phyloP scores from a whole-genome alignment of 2,888 invertebrate species.

The Hartigia nigra region DNA sequence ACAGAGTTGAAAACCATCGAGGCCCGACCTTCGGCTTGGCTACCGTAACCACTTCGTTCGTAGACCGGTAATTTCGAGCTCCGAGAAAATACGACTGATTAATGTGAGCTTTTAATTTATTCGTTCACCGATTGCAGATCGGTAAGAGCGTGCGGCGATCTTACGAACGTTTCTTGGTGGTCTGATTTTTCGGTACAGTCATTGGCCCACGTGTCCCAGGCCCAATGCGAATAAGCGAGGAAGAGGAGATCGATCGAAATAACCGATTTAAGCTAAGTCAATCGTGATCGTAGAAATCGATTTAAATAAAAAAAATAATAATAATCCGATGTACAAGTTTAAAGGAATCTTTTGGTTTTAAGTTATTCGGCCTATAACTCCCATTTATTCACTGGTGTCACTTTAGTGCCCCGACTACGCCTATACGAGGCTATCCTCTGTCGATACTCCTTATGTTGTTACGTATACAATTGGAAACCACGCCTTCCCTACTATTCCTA shows the following conservation, averaged over 20 bases:
- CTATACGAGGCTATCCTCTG: neutral
- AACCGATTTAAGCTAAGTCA: neutral
- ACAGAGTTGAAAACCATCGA: conserved; percentile 41
- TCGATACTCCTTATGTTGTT: neutral
- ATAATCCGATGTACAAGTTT: neutral
- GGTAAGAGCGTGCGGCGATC: neutral
- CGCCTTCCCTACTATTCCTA: neutral
- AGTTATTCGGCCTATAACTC: neutral
- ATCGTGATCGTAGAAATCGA: neutral
- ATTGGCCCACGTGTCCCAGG: neutral
- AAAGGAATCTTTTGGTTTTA: neutral
- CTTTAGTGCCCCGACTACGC: neutral
- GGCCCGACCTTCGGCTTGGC: conserved; percentile 28
- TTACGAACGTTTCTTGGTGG: neutral
- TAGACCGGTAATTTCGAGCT: conserved; percentile 51
- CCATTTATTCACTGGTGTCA: neutral
- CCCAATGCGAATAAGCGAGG: neutral
- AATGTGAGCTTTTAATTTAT: conserved; percentile 57
- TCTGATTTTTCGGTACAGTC: neutral
- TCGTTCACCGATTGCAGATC: conserved; percentile 45
- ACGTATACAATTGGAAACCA: neutral
- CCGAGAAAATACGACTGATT: conserved; percentile 45
- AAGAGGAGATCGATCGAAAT: neutral
- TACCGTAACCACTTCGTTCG: conserved; percentile 42
- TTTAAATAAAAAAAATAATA: too few relatives aligned